These are phyloP conservation scores for Gasteruption jaculator DNA, from an alignment of 2,888 invertebrate species.

Conservation along the genomic window DNA sequence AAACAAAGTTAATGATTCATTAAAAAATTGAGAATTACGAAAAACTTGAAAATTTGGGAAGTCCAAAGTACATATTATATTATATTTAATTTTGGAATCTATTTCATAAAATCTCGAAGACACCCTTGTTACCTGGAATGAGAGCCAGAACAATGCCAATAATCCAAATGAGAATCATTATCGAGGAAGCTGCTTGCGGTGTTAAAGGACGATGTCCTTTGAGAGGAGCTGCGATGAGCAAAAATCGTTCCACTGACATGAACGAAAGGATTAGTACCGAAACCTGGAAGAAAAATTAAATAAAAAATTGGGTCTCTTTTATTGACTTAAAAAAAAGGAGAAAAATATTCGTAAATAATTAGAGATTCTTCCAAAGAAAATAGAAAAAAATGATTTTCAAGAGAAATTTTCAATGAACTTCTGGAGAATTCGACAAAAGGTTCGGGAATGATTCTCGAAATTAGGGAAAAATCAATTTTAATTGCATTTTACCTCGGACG, in stretches of 20 bases:
- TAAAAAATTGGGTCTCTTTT: background rate
- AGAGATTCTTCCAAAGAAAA: no score
- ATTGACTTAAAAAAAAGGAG: no score
- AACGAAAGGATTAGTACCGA: constrained; percentile 66
- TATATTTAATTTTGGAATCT: no score
- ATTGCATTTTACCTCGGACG: constrained; percentile 57
- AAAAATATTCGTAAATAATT: no score
- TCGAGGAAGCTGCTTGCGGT: constrained; percentile 54
- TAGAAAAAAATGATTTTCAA: no score
- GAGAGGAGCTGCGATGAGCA: constrained; percentile 61
- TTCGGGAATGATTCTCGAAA: no score
- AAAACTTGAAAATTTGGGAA: background rate
- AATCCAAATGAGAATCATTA: constrained; percentile 59
- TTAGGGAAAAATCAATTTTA: no score
- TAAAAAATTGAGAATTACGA: background rate
- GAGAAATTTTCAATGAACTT: no score
- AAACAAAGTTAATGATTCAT: background rate
- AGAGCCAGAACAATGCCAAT: constrained; percentile 59
- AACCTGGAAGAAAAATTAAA: constrained; percentile 48
- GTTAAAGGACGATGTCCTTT: constrained; percentile 57
- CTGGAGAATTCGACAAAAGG: no score
- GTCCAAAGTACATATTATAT: no score
- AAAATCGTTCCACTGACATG: constrained; percentile 66
- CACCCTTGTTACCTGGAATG: constrained; percentile 57
- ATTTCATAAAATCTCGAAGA: no score